These are phyloP conservation scores for Cordilura impudica DNA, from an alignment of 2,888 invertebrate genomes.

Conservation along the genomic window DNA sequence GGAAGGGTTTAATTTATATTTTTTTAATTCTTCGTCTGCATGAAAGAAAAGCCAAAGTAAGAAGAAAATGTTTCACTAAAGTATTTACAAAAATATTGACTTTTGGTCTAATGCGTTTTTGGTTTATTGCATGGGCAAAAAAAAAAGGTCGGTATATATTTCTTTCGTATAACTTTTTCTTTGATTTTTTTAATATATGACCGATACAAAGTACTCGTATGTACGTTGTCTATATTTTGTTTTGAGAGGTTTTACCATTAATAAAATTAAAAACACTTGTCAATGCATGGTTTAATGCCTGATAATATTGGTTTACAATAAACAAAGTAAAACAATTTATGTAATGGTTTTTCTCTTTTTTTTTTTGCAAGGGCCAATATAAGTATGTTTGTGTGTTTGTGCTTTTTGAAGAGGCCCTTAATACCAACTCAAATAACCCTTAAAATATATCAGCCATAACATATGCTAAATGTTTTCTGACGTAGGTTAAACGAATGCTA, in stretches of 20 bases:
- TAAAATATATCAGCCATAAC: constrained; percentile 17
- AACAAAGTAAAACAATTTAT: constrained; percentile 59
- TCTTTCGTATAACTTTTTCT: constrained; percentile 31
- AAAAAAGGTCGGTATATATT: constrained; percentile 5
- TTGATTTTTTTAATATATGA: constrained; percentile 35
- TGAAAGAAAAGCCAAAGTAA: neutral
- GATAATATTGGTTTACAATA: constrained; percentile 57
- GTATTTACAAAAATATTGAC: constrained; percentile 59
- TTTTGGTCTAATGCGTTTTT: constrained; percentile 50
- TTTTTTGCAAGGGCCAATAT: neutral
- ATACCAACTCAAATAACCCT: constrained; percentile 32
- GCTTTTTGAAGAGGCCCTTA: constrained; percentile 34
- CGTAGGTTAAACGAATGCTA: constrained; percentile 18
- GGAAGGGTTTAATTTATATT: constrained; percentile 48
- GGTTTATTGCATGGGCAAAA: neutral
- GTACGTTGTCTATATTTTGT: neutral
- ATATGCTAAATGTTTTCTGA: constrained; percentile 32
- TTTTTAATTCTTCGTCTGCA: constrained; percentile 7
- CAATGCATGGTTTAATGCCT: constrained; percentile 57
- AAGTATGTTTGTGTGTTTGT: neutral
- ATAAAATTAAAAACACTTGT: constrained; percentile 62
- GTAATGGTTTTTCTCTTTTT: constrained; percentile 44
- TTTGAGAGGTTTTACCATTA: constrained; percentile 48
- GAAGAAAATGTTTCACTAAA: constrained; percentile 24
- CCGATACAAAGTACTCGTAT: neutral